Conservation (phyloP, 2,113 vertebrate genomes). For the Oxyura jamaicensis region DNA sequence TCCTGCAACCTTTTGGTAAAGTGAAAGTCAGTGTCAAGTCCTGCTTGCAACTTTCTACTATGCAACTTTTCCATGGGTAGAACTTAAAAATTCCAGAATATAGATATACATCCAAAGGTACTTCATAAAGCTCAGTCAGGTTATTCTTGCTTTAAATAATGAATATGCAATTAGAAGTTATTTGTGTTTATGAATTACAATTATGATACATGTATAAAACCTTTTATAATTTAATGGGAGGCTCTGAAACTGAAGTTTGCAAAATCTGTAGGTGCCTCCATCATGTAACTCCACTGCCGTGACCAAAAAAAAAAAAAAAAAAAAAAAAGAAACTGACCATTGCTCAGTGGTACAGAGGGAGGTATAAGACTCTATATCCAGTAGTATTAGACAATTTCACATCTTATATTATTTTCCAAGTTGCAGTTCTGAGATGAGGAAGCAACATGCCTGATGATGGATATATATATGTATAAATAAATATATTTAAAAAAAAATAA, state of each 20-base stretch:
- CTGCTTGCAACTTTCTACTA: background rate
- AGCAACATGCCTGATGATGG: background rate
- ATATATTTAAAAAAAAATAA: background rate
- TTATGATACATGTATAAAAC: background rate
- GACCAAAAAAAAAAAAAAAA: background rate
- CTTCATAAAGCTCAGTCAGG: background rate
- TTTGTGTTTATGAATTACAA: background rate
- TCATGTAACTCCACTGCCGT: background rate
- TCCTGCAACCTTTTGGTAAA: background rate
- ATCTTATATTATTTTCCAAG: background rate
- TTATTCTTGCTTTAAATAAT: background rate
- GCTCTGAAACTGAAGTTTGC: background rate
- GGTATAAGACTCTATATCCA: background rate
- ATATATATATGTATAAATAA: background rate
- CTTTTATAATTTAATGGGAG: background rate
- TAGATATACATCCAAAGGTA: background rate
- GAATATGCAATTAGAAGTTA: background rate
- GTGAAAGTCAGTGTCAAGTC: background rate
- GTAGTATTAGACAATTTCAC: background rate
- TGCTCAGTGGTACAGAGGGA: background rate
- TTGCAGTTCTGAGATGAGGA: background rate
- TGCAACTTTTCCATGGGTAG: background rate
- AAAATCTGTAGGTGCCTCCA: background rate
- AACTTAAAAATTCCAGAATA: background rate
- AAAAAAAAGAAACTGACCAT: background rate